Base-by-base conservation (phyloP, 2,888 invertebrate genomes). In the Drosophila peninsularis region DNA sequence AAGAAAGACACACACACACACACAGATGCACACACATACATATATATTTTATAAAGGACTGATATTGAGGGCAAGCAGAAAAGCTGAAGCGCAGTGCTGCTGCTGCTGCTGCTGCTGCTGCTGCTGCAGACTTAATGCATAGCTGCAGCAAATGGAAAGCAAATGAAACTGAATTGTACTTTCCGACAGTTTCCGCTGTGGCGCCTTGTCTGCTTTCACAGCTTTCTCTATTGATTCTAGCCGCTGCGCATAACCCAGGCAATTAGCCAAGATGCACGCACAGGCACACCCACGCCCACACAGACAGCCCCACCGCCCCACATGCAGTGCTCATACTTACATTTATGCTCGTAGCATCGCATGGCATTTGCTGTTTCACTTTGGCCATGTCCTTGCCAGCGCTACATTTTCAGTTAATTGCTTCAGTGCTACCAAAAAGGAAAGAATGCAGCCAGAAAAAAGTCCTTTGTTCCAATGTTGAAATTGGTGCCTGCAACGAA, bases 341-440 rank as follows among this genome's bases (percentile, higher is more conserved):
- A 77, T 79, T 88, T 85, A 85, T 88, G 85, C 79, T 79, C 74
- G 85, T 84, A 80, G 87, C 88, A 78, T 82, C 76, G 71, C 78
- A 70, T 75, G 71, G 85, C 82, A 80, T 79, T 81, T 88, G 88
- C 79, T 78, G 79, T 82, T 88, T 80, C 82, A 77, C 76, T 80
- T 79, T 83, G 81, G 82, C 88, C 85, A 88, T 85, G 85, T 88
- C 82, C 85, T 81, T 80, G 55, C 68, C 77, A 81, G 63, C 64
- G 79, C 85, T 85, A 85, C 85, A 85, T 85, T 88, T 88, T 88
- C 81, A 79, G 86, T 88, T 85, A 88, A 85, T 85, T 85, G 85
- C 81, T 81, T 77, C 76, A 71, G 81, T 77, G 68, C 63, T 71
- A 65, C 68, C 75, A 78, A 62, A 72, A 75, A 68, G 54, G 64